Evolutionary conservation across 2,888 invertebrate genomes (phyloP), one percentile per base, ranked within the genome.

Genomic region (Nomada hirtipes): DNA sequence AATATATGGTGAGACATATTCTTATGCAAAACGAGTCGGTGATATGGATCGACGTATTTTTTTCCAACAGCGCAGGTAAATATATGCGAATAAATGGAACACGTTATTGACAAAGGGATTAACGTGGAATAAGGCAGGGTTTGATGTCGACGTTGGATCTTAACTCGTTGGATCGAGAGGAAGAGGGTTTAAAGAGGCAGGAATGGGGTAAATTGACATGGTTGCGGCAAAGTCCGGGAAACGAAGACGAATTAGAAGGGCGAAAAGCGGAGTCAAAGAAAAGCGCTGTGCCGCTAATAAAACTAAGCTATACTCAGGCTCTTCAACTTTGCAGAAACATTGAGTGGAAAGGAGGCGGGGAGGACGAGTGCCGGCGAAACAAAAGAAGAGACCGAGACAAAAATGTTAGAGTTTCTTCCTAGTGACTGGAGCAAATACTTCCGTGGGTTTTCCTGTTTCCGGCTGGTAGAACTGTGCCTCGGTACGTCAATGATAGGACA

Each of bases 251-350:
- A 82, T 57, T 74, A 63, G 73, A 44, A 50, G 47, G 60, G 60
- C 53, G 57, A 36, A 59, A 63, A 13, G 15, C 13, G 20, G 36
- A 44, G 69, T 60, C 44, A 59, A 77, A 76, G 63, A 64, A 71
- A 44, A 61, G 53, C 44, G 57, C 50, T 29, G 47, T 53, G 44
- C 42, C 29, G 79, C 79, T 85, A 85, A 83, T 87, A 87, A 86
- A 86, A 80, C 78, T 63, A 76, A 79, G 71, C 76, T 70, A 52
- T 52, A 81, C 52, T 68, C 64, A 65, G 70, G 65, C 69, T 57
- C n/a, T 26, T 57, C 60, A 68, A 78, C 72, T 87, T 82, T 64
- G 26, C 68, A 77, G 70, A 52, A 75, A 79, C 57, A 67, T 61
- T 61, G 65, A 53, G 44, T n/a, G 29, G n/a, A 20, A 29, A 18